These are phyloP conservation scores for Stenotaenia linearis DNA, from an alignment of 2,888 invertebrate genomes.

Conservation along the genomic window DNA sequence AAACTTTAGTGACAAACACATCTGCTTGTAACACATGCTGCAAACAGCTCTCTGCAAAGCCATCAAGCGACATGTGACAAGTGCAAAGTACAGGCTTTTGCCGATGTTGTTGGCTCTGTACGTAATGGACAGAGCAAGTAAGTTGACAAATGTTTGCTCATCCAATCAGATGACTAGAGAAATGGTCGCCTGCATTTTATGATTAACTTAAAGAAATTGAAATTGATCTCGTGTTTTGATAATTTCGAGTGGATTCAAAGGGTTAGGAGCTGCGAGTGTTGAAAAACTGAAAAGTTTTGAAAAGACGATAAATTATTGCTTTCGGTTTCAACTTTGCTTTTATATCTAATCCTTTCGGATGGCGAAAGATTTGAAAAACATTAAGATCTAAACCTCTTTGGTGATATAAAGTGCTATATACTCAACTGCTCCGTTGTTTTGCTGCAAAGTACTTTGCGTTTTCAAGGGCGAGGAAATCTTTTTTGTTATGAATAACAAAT, in stretches of 20 bases:
- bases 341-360: constrained; percentile 1
- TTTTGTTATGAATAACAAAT: neutral
- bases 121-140: neutral
- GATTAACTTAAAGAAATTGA: neutral
- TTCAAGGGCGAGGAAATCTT: neutral
- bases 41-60: constrained; percentile 19
- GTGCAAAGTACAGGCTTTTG: constrained; percentile 13
- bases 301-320: constrained; percentile 14
- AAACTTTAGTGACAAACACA: constrained; percentile 19
- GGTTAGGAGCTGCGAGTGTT: neutral
- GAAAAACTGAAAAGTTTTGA: neutral
- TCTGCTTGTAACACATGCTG: constrained; percentile 19
- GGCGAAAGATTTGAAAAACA: constrained; percentile 5
- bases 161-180: neutral
- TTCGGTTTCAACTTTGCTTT: constrained; percentile 6
- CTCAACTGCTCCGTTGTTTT: neutral
- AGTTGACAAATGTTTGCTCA: constrained; percentile 11
- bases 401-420: neutral
- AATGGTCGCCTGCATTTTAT: neutral
- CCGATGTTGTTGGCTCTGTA: constrained; percentile 15
- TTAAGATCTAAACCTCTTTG: neutral
- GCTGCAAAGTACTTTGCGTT: neutral
- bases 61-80: constrained; percentile 10
- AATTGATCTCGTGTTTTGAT: neutral
- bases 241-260: too few species aligned